Conservation (phyloP, 2,797 vertebrate species). For the Trachurus trachurus region DNA sequence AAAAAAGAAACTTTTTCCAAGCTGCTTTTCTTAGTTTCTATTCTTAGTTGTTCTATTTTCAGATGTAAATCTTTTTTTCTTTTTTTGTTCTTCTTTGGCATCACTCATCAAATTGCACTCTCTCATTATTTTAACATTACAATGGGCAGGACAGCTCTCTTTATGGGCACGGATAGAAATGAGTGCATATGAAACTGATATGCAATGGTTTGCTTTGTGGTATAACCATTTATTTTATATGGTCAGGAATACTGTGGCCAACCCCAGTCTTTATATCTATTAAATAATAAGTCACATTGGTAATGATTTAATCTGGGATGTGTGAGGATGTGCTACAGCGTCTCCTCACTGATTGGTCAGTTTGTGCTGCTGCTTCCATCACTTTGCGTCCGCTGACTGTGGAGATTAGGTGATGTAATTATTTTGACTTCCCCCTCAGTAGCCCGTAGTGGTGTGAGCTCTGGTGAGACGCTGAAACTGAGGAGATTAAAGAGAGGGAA, state of each 20-base stretch:
- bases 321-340: constrained; percentile 1
- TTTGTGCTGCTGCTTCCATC: constrained; percentile 58
- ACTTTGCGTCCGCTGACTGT: constrained; percentile 61
- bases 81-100: not conserved
- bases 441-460: constrained; percentile 58
- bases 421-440: constrained; percentile 68
- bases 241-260: not conserved
- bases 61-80: constrained; percentile 18
- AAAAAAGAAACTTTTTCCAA: constrained; percentile 51
- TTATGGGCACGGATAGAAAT: not conserved
- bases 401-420: constrained; percentile 73
- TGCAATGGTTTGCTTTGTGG: constrained; percentile 8
- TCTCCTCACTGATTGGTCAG: constrained; percentile 58
- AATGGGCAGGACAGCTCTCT: not conserved
- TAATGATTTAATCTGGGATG: not conserved
- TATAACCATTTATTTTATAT: too few species aligned
- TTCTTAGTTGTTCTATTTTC: constrained; percentile 69
- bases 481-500: constrained; percentile 40
- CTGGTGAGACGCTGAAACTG: constrained; percentile 50
- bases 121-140: constrained; percentile 29
- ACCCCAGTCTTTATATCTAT: not conserved
- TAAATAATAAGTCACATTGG: constrained; percentile 3
- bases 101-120: constrained; percentile 21
- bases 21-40: constrained; percentile 65
- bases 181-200: constrained; percentile 1